Conservation (phyloP, 2,797 vertebrate species). For the Gymnodraco acuticeps region DNA sequence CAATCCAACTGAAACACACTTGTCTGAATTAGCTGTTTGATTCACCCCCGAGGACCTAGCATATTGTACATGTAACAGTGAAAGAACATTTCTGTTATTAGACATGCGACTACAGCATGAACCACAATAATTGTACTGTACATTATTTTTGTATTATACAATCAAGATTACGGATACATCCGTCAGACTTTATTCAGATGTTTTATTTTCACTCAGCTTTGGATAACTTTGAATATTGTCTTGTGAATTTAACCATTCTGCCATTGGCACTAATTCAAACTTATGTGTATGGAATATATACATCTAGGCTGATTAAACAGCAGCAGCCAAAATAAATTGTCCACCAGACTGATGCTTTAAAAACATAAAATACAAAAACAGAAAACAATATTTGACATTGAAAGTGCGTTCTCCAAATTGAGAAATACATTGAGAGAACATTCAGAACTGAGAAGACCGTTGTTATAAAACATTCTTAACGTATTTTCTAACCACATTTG, state of each 20-base stretch:
- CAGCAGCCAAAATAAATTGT: conserved; percentile 35
- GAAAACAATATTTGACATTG: conserved; percentile 15
- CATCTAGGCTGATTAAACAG: conserved; percentile 26
- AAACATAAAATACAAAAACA: conserved; percentile 23
- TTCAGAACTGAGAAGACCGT: conserved; percentile 17
- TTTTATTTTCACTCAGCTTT: conserved; percentile 9
- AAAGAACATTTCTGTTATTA: conserved; percentile 27
- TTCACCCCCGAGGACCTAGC: conserved; percentile 26
- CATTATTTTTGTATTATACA: conserved; percentile 37
- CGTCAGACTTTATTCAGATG: neutral
- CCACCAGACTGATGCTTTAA: conserved; percentile 10
- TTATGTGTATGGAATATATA: conserved; percentile 21
- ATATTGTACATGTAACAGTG: conserved; percentile 62
- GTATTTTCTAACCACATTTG: conserved; percentile 12
- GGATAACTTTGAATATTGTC: conserved; percentile 3
- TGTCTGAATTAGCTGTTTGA: conserved; percentile 29
- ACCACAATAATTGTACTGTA: conserved; percentile 29
- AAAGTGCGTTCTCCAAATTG: neutral
- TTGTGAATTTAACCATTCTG: conserved; percentile 17
- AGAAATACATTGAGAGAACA: conserved; percentile 30
- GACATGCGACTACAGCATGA: conserved; percentile 36
- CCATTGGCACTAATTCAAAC: conserved; percentile 22
- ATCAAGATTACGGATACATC: neutral
- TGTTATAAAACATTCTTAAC: conserved; percentile 16
- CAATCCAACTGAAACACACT: conserved; percentile 13